Conservation (phyloP, 2,888 invertebrate species). For the Ophion obscuratus region DNA sequence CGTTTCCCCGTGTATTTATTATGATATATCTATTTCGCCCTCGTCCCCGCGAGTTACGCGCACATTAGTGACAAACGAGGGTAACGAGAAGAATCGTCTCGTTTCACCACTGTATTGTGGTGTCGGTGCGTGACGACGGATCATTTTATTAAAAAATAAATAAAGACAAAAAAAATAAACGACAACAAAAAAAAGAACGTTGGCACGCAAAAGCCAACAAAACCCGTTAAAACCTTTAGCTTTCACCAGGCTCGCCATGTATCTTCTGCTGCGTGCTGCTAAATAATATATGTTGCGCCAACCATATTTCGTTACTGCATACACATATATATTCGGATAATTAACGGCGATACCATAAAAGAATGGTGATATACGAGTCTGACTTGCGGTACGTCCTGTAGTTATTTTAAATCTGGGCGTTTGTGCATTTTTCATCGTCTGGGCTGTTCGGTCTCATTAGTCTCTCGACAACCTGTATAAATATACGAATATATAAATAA, state of each 20-base stretch:
- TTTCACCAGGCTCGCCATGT: slow-evolving; percentile 19
- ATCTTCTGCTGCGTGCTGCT: neutral
- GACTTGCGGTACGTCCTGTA: neutral
- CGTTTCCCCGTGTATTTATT: slow-evolving; percentile 12
- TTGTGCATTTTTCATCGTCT: slow-evolving; percentile 1
- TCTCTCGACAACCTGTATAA: neutral
- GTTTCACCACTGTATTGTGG: slow-evolving; percentile 22
- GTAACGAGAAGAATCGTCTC: slow-evolving; percentile 54
- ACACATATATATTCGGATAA: slow-evolving; percentile 45
- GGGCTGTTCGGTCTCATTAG: slow-evolving; percentile 35
- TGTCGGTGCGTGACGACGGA: slow-evolving; percentile 25
- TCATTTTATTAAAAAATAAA: slow-evolving; percentile 26
- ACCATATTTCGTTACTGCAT: slow-evolving; percentile 18
- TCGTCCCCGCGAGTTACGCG: slow-evolving; percentile 28
- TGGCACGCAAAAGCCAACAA: slow-evolving; percentile 30
- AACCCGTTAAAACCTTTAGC: slow-evolving; percentile 27
- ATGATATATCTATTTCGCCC: slow-evolving; percentile 5
- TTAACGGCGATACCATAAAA: slow-evolving; percentile 48
- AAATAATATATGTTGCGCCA: slow-evolving; percentile 40
- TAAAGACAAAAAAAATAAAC: neutral
- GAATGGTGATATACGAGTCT: slow-evolving; percentile 25
- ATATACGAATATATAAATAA: too few relatives aligned
- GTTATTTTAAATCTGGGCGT: neutral
- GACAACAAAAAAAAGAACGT: neutral
- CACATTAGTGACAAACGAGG: slow-evolving; percentile 48